These are phyloP conservation scores for Galagoides demidoff DNA, from an alignment of 2,797 vertebrate species.

Conservation along the genomic window DNA sequence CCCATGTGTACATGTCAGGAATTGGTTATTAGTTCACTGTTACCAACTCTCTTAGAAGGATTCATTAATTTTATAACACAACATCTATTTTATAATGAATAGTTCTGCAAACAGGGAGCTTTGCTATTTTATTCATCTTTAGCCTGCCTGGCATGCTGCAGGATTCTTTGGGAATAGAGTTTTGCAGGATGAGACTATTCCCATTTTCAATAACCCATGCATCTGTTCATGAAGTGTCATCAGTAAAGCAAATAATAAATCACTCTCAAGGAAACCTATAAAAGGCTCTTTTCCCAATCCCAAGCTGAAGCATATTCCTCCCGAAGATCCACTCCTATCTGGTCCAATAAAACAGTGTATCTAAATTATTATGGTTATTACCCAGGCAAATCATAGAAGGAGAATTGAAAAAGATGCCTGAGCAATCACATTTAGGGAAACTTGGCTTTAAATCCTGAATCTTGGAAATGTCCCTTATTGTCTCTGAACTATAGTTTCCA, in stretches of 20 bases:
- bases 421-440: neutral
- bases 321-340: neutral
- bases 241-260: conserved; percentile 69
- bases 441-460: neutral
- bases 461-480: neutral
- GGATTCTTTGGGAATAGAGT: conserved; percentile 68
- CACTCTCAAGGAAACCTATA: conserved; percentile 53
- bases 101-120: conserved; percentile 56
- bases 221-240: conserved; percentile 58
- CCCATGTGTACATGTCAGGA: conserved; percentile 66
- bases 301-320: neutral
- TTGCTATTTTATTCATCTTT: conserved; percentile 53
- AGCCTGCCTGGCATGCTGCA: conserved; percentile 49
- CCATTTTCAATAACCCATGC: conserved; percentile 66
- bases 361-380: conserved; percentile 50
- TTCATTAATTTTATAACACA: conserved; percentile 81
- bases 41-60: conserved; percentile 72
- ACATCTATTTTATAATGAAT: conserved; percentile 71
- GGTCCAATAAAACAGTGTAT: neutral
- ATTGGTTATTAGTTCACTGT: conserved; percentile 67
- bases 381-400: neutral
- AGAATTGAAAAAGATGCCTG: conserved; percentile 6
- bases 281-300: neutral
- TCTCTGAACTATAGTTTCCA: conserved; percentile 35
- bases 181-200: conserved; percentile 52